phyloP scores from a whole-genome alignment of 1,140 invertebrate species.

The Chrysopa pallens region DNA sequence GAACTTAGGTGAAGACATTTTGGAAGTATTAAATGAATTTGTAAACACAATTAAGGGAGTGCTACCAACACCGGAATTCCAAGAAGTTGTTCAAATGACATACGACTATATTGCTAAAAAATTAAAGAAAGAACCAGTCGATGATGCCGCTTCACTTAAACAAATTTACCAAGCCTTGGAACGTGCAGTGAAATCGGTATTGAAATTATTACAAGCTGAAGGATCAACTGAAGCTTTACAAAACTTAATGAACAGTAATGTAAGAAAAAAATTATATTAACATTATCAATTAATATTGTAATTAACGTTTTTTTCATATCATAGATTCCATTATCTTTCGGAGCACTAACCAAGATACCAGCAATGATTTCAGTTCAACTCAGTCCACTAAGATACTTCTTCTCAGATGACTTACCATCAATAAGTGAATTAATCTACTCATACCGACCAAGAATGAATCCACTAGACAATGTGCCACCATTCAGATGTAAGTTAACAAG shows the following conservation, averaged over 20 bases:
- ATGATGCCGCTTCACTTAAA: conserved; percentile 32
- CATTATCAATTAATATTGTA: no score
- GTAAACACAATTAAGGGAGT: conserved; percentile 25
- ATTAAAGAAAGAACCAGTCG: conserved; percentile 25
- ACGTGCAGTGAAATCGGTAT: conserved; percentile 25
- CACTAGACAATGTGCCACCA: conserved; percentile 31
- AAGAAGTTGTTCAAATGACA: conserved; percentile 29
- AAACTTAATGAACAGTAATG: background rate
- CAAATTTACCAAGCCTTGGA: conserved; percentile 29
- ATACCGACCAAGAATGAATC: conserved; percentile 30
- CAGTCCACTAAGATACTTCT: conserved; percentile 36
- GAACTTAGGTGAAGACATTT: conserved; percentile 27
- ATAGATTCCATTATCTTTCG: conserved; percentile 19
- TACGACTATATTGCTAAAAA: conserved; percentile 41
- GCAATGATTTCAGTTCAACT: conserved; percentile 25
- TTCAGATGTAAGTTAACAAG: conserved; percentile 18
- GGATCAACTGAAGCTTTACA: conserved; percentile 2
- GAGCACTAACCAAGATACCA: conserved; percentile 25
- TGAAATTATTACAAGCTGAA: conserved; percentile 16
- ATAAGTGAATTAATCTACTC: conserved; percentile 26
- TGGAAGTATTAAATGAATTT: conserved; percentile 27
- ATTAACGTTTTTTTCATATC: background rate
- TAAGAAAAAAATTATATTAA: background rate
- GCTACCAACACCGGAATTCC: conserved; percentile 35
- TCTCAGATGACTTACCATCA: conserved; percentile 33